A percentile compares a stretch with the other conserved stretches of the same genome.
phyloP scores from a whole-genome alignment of 2,888 invertebrate species.

The Epirrita christyi region DNA sequence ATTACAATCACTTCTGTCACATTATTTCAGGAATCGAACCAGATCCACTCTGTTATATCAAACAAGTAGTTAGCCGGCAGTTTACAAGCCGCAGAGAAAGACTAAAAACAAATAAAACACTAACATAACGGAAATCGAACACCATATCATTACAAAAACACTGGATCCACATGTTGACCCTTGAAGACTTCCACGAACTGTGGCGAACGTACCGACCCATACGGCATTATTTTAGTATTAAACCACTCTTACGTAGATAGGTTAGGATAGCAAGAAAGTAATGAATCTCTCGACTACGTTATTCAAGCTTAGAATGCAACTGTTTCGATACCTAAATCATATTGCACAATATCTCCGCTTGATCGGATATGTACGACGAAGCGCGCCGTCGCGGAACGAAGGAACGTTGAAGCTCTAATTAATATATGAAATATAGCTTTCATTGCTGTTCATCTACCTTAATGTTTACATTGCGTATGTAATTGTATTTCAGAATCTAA shows the following conservation, averaged over 20 bases:
- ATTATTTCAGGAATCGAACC: too few relatives aligned
- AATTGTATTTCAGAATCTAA: too few relatives aligned
- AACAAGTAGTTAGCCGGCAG: neutral
- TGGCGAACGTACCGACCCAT: conserved; percentile 1
- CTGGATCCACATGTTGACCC: conserved; percentile 56
- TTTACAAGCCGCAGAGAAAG: neutral
- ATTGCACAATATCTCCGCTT: conserved; percentile 32
- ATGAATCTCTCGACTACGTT: conserved; percentile 17
- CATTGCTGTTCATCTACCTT: neutral
- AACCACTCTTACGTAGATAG: conserved; percentile 22
- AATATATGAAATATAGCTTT: conserved; percentile 19
- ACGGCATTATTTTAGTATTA: conserved; percentile 8
- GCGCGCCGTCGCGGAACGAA: conserved; percentile 24
- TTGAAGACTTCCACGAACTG: conserved; percentile 24
- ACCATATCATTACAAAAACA: conserved; percentile 48
- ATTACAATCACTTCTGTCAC: neutral
- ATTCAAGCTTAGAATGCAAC: conserved; percentile 23
- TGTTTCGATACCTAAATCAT: conserved; percentile 26
- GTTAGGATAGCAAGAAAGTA: conserved; percentile 8
- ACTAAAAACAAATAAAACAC: conserved; percentile 22
- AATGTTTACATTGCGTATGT: neutral
- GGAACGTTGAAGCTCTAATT: conserved; percentile 17
- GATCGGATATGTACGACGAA: conserved; percentile 30
- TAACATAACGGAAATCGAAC: conserved; percentile 44
- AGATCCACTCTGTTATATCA: neutral